Conservation (phyloP, 2,113 vertebrate species). For the Oreochromis niloticus region DNA sequence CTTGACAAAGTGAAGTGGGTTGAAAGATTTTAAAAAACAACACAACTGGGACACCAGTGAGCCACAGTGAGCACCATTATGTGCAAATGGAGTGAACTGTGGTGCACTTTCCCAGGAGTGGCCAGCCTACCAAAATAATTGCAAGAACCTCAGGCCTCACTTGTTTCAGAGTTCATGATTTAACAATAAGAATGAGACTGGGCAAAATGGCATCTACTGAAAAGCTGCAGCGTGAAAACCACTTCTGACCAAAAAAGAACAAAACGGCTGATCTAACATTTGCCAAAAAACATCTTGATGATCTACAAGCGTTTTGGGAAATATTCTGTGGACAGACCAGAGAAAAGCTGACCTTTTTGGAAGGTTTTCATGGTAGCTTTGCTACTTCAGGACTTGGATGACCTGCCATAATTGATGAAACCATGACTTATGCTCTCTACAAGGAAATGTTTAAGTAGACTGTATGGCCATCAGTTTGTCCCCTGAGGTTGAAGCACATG, state of each 20-base stretch:
- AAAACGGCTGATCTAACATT: neutral
- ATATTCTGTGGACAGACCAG: neutral
- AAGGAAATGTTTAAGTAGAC: neutral
- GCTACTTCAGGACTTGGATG: neutral
- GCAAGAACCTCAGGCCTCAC: accelerated
- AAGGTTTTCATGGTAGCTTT: neutral
- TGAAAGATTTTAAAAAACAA: neutral
- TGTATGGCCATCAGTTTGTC: neutral
- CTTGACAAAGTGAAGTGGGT: neutral
- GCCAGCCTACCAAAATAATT: neutral
- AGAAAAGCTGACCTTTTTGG: neutral
- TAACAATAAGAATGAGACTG: neutral
- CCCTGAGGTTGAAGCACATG: too few species aligned
- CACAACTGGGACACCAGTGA: neutral
- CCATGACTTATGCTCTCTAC: accelerated
- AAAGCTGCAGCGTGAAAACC: neutral
- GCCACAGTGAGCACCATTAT: neutral
- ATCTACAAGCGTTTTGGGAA: neutral
- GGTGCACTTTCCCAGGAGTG: neutral
- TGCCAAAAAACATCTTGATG: neutral
- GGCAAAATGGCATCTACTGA: neutral
- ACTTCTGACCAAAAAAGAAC: neutral
- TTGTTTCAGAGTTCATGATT: neutral
- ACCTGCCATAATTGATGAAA: neutral
- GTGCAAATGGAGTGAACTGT: neutral